phyloP scores from a whole-genome alignment of 35 echinoderm and acorn worm species.

The Anneissia japonica region DNA sequence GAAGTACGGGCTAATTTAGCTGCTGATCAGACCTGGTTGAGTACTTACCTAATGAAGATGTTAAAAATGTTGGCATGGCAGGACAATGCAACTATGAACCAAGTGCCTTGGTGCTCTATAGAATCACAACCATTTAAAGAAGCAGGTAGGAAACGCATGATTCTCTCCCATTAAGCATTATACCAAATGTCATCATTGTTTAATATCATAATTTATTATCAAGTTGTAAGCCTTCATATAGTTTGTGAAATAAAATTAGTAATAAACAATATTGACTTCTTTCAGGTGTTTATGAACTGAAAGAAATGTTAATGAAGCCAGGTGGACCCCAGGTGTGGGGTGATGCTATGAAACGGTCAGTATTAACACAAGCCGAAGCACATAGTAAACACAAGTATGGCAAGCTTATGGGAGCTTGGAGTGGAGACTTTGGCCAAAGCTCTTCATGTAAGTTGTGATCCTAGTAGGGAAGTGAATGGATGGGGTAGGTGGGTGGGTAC shows the following conservation, averaged over 20 bases:
- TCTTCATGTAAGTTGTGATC: neutral
- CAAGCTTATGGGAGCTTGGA: neutral
- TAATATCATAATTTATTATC: too few relatives aligned
- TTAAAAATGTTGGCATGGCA: neutral
- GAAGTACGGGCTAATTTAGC: neutral
- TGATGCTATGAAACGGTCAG: neutral
- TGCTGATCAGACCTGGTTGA: neutral
- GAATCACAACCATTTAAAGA: neutral
- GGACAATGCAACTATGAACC: neutral
- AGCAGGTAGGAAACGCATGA: neutral
- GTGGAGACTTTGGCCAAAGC: neutral
- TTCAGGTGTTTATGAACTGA: slow-evolving; percentile 13
- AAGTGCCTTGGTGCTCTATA: neutral
- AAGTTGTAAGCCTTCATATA: too few relatives aligned
- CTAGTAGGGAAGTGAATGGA: too few relatives aligned
- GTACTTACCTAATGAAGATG: neutral
- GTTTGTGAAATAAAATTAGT: too few relatives aligned
- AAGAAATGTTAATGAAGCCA: neutral
- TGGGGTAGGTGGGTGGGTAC: too few relatives aligned
- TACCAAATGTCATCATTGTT: too few relatives aligned
- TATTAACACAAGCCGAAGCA: neutral
- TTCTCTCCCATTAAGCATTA: too few relatives aligned
- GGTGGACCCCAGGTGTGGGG: neutral
- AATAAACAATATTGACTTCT: too few relatives aligned
- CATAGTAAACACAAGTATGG: neutral